These are phyloP conservation scores for Champsocephalus gunnari DNA, from an alignment of 2,797 vertebrate species.

Conservation along the genomic window DNA sequence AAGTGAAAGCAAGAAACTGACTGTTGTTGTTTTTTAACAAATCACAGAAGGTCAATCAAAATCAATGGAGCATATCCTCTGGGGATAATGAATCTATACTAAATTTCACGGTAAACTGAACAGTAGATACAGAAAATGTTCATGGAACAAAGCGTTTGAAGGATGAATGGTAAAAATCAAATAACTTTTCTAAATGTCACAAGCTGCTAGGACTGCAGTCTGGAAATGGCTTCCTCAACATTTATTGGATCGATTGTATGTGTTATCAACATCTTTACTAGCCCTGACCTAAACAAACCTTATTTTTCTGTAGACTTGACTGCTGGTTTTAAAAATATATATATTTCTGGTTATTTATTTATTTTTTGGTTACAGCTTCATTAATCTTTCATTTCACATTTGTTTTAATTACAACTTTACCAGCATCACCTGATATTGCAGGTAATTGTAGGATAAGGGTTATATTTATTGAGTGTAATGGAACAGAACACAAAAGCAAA, in stretches of 20 bases:
- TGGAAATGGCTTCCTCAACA: neutral
- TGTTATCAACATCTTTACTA: neutral
- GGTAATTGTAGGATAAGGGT: neutral
- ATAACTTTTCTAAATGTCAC: neutral
- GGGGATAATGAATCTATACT: neutral
- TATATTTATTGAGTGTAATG: neutral
- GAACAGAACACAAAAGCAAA: neutral
- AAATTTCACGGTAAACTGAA: neutral
- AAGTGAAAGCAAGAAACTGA: neutral
- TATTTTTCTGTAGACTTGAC: neutral
- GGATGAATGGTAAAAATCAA: neutral
- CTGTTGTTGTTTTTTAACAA: neutral
- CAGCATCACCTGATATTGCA: too few species aligned
- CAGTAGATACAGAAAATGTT: neutral
- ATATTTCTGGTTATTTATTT: neutral
- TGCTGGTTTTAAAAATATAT: neutral
- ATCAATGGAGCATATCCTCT: slow-evolving; percentile 10
- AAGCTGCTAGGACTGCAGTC: neutral
- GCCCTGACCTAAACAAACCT: neutral
- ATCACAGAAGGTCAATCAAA: neutral
- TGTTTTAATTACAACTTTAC: neutral
- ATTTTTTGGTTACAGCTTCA: neutral
- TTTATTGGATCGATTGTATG: neutral
- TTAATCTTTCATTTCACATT: slow-evolving; percentile 1
- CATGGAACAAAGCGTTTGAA: neutral